Conservation (phyloP, 2,888 invertebrate species). For the Epiblema foenella region DNA sequence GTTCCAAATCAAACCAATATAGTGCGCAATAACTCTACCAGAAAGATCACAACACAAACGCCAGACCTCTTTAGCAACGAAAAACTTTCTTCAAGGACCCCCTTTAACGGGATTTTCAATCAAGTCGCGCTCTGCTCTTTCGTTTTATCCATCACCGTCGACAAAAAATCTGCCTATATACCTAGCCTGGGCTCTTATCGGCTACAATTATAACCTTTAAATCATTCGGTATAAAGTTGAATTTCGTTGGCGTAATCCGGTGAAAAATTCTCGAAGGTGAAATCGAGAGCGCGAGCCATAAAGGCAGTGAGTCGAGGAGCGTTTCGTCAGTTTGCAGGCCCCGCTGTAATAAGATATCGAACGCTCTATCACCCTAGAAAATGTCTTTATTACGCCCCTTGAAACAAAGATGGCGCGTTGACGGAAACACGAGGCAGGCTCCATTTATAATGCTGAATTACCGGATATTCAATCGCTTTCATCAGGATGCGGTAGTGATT, state of each 20-base stretch:
- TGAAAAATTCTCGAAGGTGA: conserved; percentile 65
- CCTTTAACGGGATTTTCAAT: conserved; percentile 69
- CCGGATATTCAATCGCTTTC: conserved; percentile 35
- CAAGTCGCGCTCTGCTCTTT: conserved; percentile 63
- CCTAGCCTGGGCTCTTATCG: conserved; percentile 46
- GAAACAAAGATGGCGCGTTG: conserved; percentile 46
- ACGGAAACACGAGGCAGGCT: conserved; percentile 47
- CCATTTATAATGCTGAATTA: conserved; percentile 47
- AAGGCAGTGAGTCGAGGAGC: conserved; percentile 75
- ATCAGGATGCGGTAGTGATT: not conserved
- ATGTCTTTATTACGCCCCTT: conserved; percentile 66
- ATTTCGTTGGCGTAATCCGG: conserved; percentile 49
- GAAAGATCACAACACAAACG: conserved; percentile 34
- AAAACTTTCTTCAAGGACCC: conserved; percentile 56
- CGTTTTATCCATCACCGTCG: conserved; percentile 70
- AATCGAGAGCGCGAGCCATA: conserved; percentile 70
- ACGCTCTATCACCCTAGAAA: conserved; percentile 71
- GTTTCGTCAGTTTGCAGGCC: conserved; percentile 76
- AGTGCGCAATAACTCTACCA: conserved; percentile 7
- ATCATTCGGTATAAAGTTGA: conserved; percentile 47
- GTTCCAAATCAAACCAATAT: conserved; percentile 7
- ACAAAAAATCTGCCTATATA: conserved; percentile 71
- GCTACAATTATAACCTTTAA: conserved; percentile 51
- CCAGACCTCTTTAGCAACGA: conserved; percentile 45
- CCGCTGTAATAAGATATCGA: conserved; percentile 76